A percentile compares a stretch with the other conserved stretches of the same genome.
phyloP scores from a whole-genome alignment of 1,140 invertebrate genomes.

The Caenorhabditis latens region DNA sequence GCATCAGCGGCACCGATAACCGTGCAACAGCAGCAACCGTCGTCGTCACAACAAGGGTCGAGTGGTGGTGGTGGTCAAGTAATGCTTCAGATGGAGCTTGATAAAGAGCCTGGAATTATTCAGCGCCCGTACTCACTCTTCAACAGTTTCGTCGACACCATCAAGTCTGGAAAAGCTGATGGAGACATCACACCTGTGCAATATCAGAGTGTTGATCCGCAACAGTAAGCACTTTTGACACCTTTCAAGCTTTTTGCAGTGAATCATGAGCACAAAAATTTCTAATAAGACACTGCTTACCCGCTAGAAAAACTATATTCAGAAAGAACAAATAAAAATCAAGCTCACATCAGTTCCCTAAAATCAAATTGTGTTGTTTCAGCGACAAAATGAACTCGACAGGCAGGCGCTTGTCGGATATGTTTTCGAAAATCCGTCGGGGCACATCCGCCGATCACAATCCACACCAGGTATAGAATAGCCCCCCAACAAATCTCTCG shows the following conservation, averaged over 20 bases:
- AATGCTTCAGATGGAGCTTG: conserved; percentile 9
- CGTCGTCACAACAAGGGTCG: background rate
- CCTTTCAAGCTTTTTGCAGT: background rate
- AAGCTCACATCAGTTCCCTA: background rate
- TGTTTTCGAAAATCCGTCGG: conserved; percentile 69
- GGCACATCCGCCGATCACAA: conserved; percentile 64
- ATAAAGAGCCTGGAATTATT: conserved; percentile 61
- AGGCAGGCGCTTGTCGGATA: conserved; percentile 67
- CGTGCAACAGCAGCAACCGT: background rate
- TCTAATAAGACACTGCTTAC: too few relatives aligned
- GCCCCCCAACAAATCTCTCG: background rate
- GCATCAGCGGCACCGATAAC: background rate
- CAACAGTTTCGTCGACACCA: conserved; percentile 75
- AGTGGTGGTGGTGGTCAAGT: conserved; percentile 42
- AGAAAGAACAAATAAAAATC: conserved; percentile 1
- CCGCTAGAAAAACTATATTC: background rate
- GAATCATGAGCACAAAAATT: background rate
- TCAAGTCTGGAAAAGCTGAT: conserved; percentile 69
- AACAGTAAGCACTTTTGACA: conserved; percentile 29
- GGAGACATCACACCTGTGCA: conserved; percentile 57
- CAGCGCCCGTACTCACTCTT: conserved; percentile 76
- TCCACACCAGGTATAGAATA: conserved; percentile 58
- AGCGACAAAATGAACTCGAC: conserved; percentile 59
- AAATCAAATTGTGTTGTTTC: conserved; percentile 17
- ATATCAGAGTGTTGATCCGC: conserved; percentile 47